Conservation (phyloP, 2,888 invertebrate species). For the Lepidonotus clava region DNA sequence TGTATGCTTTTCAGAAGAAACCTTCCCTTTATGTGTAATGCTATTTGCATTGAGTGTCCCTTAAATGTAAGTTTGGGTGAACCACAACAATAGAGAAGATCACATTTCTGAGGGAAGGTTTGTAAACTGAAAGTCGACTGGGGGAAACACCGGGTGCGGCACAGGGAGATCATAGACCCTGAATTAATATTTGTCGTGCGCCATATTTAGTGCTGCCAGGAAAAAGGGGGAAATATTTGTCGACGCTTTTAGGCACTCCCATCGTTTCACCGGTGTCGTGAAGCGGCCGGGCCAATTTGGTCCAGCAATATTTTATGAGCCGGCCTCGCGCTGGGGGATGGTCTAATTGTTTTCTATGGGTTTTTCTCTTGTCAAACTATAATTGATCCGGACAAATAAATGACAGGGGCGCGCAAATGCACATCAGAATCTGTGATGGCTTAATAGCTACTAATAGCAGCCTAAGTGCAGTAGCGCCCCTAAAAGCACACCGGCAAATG, state of each 20-base stretch:
- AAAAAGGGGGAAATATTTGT: constrained; percentile 19
- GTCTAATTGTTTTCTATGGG: constrained; percentile 35
- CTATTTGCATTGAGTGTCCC: too few relatives aligned
- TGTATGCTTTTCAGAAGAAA: too few relatives aligned
- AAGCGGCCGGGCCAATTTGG: neutral
- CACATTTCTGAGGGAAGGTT: too few relatives aligned
- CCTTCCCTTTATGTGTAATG: too few relatives aligned
- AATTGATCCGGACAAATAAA: constrained; percentile 48
- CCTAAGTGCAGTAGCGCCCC: neutral
- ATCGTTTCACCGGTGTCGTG: too few relatives aligned
- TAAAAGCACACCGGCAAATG: constrained; percentile 24
- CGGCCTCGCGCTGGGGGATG: neutral
- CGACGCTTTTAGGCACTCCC: neutral
- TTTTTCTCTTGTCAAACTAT: constrained; percentile 49
- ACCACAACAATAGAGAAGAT: too few relatives aligned
- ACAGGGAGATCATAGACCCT: neutral
- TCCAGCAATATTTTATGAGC: constrained; percentile 34
- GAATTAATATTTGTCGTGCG: neutral
- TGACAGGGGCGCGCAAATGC: constrained; percentile 35
- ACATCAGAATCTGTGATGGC: constrained; percentile 11
- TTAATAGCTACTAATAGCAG: constrained; percentile 16
- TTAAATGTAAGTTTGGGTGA: too few relatives aligned
- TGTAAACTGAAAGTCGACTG: too few relatives aligned
- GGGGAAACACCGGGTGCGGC: too few relatives aligned
- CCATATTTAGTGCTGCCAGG: too few relatives aligned